A percentile compares a stretch with the other conserved stretches of the same genome.
Conservation (phyloP, 2,113 vertebrate species). For the Cephalophus harveyi region DNA sequence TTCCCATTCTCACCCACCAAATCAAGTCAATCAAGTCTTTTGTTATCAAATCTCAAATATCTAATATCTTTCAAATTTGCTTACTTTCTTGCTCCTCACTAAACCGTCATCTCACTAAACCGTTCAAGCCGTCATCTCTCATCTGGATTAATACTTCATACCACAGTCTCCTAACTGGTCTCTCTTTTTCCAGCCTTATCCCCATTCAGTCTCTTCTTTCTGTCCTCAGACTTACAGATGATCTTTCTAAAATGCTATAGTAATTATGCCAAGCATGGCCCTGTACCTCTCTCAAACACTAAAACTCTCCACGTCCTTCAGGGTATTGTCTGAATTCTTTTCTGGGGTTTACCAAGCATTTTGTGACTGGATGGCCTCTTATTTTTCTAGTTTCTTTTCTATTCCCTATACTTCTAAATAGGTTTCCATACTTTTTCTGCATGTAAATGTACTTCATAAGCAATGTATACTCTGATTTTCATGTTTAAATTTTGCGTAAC, state of each 20-base stretch:
- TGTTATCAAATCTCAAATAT: neutral
- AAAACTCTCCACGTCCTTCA: neutral
- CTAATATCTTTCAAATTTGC: neutral
- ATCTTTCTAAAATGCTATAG: neutral
- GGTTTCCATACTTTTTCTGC: neutral
- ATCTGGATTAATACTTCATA: neutral
- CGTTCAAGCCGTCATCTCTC: neutral
- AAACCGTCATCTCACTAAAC: neutral
- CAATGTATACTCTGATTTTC: neutral
- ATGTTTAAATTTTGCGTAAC: neutral
- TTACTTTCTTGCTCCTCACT: neutral
- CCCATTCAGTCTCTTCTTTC: neutral
- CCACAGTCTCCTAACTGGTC: neutral
- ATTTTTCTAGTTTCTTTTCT: neutral
- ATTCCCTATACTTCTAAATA: neutral
- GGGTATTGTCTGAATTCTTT: neutral
- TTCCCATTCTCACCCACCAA: neutral
- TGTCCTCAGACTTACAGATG: neutral
- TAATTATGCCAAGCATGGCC: neutral
- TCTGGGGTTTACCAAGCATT: neutral
- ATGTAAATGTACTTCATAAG: neutral
- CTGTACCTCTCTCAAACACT: neutral
- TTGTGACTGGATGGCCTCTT: neutral
- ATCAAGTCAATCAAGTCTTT: neutral
- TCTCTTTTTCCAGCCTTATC: neutral